phyloP scores from a whole-genome alignment of 2,888 invertebrate genomes.

The Melinaea marsaeus region DNA sequence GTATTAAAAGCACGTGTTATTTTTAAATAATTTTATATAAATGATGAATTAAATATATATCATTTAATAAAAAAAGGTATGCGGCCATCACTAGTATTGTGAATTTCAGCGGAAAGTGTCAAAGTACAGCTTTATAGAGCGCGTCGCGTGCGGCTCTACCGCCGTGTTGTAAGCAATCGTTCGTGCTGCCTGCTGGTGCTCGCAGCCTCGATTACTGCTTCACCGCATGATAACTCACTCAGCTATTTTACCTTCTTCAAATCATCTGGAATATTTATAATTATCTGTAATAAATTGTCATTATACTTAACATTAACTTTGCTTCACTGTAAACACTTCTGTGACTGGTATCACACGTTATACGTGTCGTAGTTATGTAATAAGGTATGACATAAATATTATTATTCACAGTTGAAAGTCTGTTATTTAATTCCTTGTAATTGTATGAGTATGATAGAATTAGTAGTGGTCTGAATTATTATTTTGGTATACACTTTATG shows the following conservation, averaged over 20 bases:
- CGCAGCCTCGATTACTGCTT: constrained; percentile 52
- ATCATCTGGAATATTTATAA: constrained; percentile 19
- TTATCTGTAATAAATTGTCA: constrained; percentile 10
- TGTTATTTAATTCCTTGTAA: too few species aligned
- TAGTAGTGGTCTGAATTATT: too few species aligned
- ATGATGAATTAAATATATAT: neutral
- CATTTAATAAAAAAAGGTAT: neutral
- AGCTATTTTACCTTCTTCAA: constrained; percentile 26
- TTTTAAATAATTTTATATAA: neutral
- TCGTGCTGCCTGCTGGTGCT: constrained; percentile 41
- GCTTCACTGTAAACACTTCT: too few species aligned
- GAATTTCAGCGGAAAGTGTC: constrained; percentile 56
- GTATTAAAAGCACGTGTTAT: neutral
- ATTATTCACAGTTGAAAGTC: too few species aligned
- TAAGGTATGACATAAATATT: too few species aligned
- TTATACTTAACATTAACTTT: too few species aligned
- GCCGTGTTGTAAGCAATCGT: constrained; percentile 56
- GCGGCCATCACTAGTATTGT: constrained; percentile 35
- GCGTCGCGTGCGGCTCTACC: constrained; percentile 54
- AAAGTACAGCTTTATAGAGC: constrained; percentile 59
- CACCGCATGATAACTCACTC: constrained; percentile 35
- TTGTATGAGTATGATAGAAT: too few species aligned
- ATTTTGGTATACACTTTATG: too few species aligned
- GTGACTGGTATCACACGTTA: too few species aligned
- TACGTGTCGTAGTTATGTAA: too few species aligned